phyloP scores from a whole-genome alignment of 2,113 vertebrate species.

The Genyomyrus donnyi region DNA sequence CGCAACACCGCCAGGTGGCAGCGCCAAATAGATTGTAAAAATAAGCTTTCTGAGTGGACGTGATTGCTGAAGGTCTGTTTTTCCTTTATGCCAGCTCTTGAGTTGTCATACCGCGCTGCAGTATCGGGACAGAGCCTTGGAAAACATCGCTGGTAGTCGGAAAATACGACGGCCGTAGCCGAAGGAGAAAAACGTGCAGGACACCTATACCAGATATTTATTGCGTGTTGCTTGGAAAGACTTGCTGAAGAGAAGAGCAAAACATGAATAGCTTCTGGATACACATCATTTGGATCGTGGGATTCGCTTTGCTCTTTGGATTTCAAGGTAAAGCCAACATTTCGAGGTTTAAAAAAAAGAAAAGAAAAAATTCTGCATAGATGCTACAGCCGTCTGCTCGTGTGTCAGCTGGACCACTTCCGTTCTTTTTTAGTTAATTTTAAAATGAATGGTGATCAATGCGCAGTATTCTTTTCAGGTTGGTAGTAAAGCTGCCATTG shows the following conservation, averaged over 20 bases:
- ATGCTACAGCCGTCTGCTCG: not conserved
- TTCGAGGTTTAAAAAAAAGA: not conserved
- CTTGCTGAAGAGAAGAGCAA: constrained; percentile 10
- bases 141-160: not conserved
- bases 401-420: not conserved
- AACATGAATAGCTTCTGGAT: constrained; percentile 26
- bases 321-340: constrained; percentile 23
- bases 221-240: constrained; percentile 16
- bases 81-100: constrained; percentile 4
- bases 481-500: constrained; percentile 2
- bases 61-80: constrained; percentile 18
- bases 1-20: constrained; percentile 18
- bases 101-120: constrained; percentile 16
- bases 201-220: constrained; percentile 19
- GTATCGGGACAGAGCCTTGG: constrained; percentile 12
- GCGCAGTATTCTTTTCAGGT: constrained; percentile 20
- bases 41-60: constrained; percentile 4
- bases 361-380: not conserved
- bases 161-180: constrained; percentile 8
- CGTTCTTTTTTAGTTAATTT: not conserved
- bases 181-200: constrained; percentile 8
- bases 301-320: constrained; percentile 23
- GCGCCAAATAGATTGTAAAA: constrained; percentile 6
- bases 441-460: not conserved
- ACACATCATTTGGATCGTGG: constrained; percentile 26